phyloP scores from a whole-genome alignment of 2,888 invertebrate genomes.

The Metacarcinus magister region DNA sequence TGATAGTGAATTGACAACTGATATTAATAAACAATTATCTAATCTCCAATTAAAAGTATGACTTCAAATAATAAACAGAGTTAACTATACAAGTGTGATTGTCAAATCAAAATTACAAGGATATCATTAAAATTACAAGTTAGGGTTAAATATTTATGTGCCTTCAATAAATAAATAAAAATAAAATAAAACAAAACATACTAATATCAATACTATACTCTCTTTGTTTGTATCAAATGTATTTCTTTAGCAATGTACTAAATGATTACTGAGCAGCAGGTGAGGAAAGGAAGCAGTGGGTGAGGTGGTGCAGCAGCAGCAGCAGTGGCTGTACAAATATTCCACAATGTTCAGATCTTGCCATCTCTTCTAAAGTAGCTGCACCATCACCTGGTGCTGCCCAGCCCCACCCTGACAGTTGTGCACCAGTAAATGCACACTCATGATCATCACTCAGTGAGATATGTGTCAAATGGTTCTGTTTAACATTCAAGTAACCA shows the following conservation, averaged over 20 bases:
- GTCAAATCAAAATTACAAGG: constrained; percentile 58
- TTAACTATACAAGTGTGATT: constrained; percentile 49
- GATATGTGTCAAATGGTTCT: constrained; percentile 71
- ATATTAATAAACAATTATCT: not conserved
- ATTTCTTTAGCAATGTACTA: not conserved
- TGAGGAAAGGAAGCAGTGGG: not conserved
- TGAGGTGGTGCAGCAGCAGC: not conserved
- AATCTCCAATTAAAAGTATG: not conserved
- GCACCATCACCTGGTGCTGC: not conserved
- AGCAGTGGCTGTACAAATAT: not conserved
- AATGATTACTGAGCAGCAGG: constrained; percentile 17
- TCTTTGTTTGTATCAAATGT: constrained; percentile 33
- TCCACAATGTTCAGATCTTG: not conserved
- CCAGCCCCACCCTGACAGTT: not conserved
- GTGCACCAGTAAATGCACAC: constrained; percentile 51
- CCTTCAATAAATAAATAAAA: constrained; percentile 29
- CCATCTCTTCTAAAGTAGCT: not conserved
- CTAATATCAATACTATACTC: constrained; percentile 15
- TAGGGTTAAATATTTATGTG: not conserved
- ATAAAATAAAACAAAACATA: not conserved
- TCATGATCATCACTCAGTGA: constrained; percentile 56
- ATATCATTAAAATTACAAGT: not conserved
- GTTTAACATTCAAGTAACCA: constrained; percentile 59
- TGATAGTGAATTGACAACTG: not conserved
- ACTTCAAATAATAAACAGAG: not conserved